Base-by-base conservation (phyloP, 92 coral and sea anemone genomes). In the Porites rus region DNA sequence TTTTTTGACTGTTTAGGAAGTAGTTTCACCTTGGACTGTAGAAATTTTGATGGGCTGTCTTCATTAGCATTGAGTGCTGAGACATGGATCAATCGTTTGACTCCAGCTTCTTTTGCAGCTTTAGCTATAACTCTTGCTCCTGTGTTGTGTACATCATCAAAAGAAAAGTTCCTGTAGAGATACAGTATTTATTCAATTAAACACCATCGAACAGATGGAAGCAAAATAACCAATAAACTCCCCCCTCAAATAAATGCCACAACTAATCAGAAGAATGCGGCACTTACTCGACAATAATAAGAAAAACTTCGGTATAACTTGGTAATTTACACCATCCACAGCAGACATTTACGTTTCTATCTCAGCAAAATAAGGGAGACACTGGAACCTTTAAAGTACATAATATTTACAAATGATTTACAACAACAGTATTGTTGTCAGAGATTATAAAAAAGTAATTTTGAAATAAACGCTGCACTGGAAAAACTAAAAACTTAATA, bases 21-120 rank as follows among this genome's bases (percentile, higher is more conserved):
- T 0, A 1, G 21, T 67, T 66, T 81, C 56, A 96, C 99, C 96
- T 97, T 97, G 64, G 95, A 91, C 72, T 89, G 95, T 51, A 97
- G 90, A 73, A 97, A 95, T 74, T 90, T 91, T 22, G 98, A 94
- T 65, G 99, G 96, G 50, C 97, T 95, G 53, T 95, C 94, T 65
- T 89, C 91, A 65, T 81, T 91, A 38, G 97, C 98, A 92, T 97
- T 97, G 16, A 97, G 86, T 5, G 99, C 94, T 10, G 99, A 97
- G n/a, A 97, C 92, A 81, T 97, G 99, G 73, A 97, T 97, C 10
- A 97, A 76, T 24, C 97, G 91, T 51, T 93, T 91, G 13, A 92
- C 97, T n/a, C 99, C 99, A 72, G 97, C 97, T 53, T 93, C 92
- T 64, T 69, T 92, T 16, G 97, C 97, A 79, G 99, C 99, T 24